phyloP scores from a whole-genome alignment of 2,888 invertebrate genomes.

The Adelognathus sp. region DNA sequence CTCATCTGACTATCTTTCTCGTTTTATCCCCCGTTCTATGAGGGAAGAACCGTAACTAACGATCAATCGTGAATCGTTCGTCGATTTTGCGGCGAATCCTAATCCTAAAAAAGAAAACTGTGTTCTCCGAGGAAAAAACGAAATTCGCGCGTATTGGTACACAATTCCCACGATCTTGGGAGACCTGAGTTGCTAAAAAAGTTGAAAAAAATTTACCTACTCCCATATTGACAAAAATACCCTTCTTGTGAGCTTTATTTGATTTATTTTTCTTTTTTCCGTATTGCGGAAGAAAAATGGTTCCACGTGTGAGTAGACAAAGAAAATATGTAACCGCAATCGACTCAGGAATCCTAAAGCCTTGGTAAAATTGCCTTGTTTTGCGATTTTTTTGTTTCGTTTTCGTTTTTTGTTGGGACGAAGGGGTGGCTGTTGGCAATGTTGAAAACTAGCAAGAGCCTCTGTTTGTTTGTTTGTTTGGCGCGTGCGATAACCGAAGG shows the following conservation, averaged over 20 bases:
- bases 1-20: constrained; percentile 28
- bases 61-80: constrained; percentile 11
- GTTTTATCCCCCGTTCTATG: neutral
- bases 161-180: constrained; percentile 34
- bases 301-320: constrained; percentile 13
- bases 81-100: constrained; percentile 10
- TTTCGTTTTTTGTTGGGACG: no score
- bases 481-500: constrained; percentile 76
- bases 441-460: constrained; percentile 78
- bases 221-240: neutral
- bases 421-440: constrained; percentile 78
- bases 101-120: neutral
- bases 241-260: neutral
- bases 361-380: constrained; percentile 70
- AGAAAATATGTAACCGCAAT: constrained; percentile 8
- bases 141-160: constrained; percentile 48
- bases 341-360: constrained; percentile 45
- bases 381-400: no score
- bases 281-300: neutral
- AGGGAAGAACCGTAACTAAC: neutral
- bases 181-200: constrained; percentile 36
- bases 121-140: constrained; percentile 23
- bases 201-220: neutral
- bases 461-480: constrained; percentile 79
- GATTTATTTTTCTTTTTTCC: neutral